Conservation (phyloP, 1,140 invertebrate species). For the Cyclina sinensis region DNA sequence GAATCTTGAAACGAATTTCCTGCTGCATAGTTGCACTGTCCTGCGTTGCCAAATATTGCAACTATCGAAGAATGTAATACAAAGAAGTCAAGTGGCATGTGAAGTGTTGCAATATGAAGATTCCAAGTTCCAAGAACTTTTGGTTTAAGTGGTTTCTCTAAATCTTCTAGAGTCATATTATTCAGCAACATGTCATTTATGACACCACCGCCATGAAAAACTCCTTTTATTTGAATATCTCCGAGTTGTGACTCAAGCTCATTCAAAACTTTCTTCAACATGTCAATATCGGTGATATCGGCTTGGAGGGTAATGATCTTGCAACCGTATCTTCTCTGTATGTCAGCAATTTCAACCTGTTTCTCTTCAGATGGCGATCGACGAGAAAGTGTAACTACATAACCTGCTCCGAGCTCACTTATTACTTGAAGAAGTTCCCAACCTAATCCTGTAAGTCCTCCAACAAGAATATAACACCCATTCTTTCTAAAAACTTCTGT, state of each 20-base stretch:
- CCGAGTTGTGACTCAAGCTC: not conserved
- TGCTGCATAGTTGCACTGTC: conserved; percentile 77
- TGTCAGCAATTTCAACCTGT: conserved; percentile 62
- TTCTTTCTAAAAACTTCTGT: conserved; percentile 57
- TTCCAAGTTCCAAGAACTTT: conserved; percentile 81
- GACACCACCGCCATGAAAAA: conserved; percentile 79
- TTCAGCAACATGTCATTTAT: conserved; percentile 71
- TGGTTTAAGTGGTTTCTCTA: conserved; percentile 70
- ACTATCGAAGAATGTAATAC: conserved; percentile 77
- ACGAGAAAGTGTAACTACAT: conserved; percentile 73
- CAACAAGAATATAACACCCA: conserved; percentile 77
- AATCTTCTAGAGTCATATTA: conserved; percentile 69
- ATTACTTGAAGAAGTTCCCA: conserved; percentile 76
- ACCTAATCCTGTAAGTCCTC: conserved; percentile 80
- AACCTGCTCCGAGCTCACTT: conserved; percentile 74
- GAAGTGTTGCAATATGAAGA: conserved; percentile 73
- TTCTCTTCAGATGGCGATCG: conserved; percentile 58
- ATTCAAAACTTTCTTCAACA: not conserved
- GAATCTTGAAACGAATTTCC: conserved; percentile 77
- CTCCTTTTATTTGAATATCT: conserved; percentile 69
- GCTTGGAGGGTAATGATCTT: conserved; percentile 66
- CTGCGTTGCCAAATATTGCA: conserved; percentile 73
- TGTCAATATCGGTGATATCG: conserved; percentile 65
- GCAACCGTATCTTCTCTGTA: conserved; percentile 54
- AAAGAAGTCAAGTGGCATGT: conserved; percentile 75